Percentiles rank a stretch among this genome's conserved stretches.
Evolutionary conservation across 2,888 invertebrate species (phyloP).

Genomic region (Mythimna vitellina): DNA sequence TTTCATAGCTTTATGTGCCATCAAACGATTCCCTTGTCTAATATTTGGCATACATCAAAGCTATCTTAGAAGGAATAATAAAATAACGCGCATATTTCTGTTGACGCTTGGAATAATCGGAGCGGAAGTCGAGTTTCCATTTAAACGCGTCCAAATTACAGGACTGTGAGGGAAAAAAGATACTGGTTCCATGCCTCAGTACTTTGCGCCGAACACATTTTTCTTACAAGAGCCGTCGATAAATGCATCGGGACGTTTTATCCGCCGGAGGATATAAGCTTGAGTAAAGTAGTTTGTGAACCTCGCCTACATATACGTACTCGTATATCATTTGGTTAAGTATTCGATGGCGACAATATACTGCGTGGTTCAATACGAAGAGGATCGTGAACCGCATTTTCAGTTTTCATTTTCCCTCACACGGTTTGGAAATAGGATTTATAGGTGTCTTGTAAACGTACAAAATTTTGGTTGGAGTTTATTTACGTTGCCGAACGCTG

Average conservation of each 20-base stretch:
- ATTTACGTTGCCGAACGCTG: background rate
- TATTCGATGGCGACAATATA: conserved; percentile 43
- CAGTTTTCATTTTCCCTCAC: conserved; percentile 1
- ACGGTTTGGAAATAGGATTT: conserved; percentile 5
- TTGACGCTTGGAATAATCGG: conserved; percentile 31
- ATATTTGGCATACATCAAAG: conserved; percentile 45
- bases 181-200: conserved; percentile 34
- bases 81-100: conserved; percentile 46
- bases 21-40: conserved; percentile 29
- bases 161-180: conserved; percentile 25
- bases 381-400: conserved; percentile 36
- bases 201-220: conserved; percentile 45
- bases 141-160: conserved; percentile 33
- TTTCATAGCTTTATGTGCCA: conserved; percentile 8
- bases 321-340: conserved; percentile 46
- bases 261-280: conserved; percentile 42
- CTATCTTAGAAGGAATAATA: conserved; percentile 30
- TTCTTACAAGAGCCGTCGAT: conserved; percentile 52
- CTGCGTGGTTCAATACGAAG: conserved; percentile 12
- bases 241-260: conserved; percentile 53
- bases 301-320: conserved; percentile 40
- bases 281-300: conserved; percentile 60
- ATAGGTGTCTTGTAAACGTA: background rate
- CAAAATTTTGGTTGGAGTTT: background rate
- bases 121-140: conserved; percentile 22